Conservation (phyloP, 2,888 invertebrate genomes). For the Catocala fraxini region DNA sequence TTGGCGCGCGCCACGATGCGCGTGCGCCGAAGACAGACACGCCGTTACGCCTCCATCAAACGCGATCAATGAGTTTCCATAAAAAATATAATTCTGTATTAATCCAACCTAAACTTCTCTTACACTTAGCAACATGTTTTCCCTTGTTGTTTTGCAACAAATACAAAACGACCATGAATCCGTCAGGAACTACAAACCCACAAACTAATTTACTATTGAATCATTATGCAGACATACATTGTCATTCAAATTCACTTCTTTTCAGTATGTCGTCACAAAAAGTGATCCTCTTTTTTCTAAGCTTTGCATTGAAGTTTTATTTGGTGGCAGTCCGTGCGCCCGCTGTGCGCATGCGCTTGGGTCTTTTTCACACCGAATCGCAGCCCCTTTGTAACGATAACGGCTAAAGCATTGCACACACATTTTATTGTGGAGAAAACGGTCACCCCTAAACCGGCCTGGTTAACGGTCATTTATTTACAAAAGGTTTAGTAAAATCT, state of each 20-base stretch:
- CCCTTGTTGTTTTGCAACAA: background rate
- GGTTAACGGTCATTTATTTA: constrained; percentile 69
- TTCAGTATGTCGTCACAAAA: constrained; percentile 23
- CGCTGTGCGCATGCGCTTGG: constrained; percentile 40
- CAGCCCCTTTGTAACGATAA: constrained; percentile 74
- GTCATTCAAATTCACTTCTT: constrained; percentile 30
- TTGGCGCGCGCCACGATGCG: constrained; percentile 79
- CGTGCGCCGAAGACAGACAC: constrained; percentile 79
- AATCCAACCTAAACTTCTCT: constrained; percentile 31
- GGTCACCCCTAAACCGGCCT: constrained; percentile 63
- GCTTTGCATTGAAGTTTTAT: constrained; percentile 32
- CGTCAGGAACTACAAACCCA: constrained; percentile 7
- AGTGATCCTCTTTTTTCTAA: constrained; percentile 14
- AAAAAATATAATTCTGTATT: constrained; percentile 56
- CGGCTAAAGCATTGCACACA: constrained; percentile 61
- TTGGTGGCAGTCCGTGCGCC: constrained; percentile 36
- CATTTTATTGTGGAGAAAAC: constrained; percentile 52
- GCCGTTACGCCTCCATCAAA: constrained; percentile 74
- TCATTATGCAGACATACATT: constrained; percentile 7
- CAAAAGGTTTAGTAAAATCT: constrained; percentile 47
- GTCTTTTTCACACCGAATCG: constrained; percentile 64
- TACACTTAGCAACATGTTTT: background rate
- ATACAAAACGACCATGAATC: background rate
- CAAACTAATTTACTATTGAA: background rate
- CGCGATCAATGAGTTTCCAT: constrained; percentile 67